Evolutionary conservation across 2,113 vertebrate species (phyloP).

Genomic region (Eonycteris spelaea): DNA sequence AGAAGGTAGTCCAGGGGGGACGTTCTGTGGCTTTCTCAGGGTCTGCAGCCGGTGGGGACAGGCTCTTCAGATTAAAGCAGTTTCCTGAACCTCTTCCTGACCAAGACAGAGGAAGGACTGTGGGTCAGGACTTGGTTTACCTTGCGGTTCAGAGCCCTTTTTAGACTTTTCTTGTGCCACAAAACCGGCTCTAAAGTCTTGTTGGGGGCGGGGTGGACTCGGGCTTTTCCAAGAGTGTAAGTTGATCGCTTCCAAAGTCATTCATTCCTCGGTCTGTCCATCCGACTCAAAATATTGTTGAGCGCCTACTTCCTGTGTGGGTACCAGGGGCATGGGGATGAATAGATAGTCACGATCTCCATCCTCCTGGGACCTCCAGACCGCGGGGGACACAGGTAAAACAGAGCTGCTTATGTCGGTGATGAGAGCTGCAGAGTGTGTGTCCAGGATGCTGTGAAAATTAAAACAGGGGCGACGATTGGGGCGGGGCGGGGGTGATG

Average conservation of each 20-base stretch:
- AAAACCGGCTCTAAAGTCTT: accelerated
- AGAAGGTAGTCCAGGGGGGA: neutral
- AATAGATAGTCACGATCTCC: neutral
- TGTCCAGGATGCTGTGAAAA: neutral
- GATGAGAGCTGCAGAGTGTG: neutral
- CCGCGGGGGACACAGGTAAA: neutral
- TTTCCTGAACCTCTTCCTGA: neutral
- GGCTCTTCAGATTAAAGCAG: neutral
- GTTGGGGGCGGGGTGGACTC: too few species aligned
- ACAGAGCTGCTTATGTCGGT: neutral
- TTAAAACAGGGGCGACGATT: neutral
- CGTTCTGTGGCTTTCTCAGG: neutral
- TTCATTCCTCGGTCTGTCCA: neutral
- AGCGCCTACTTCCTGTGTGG: neutral
- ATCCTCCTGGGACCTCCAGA: accelerated
- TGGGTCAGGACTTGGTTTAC: neutral
- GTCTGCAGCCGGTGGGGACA: neutral
- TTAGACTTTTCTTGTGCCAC: neutral
- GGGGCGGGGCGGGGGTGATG: too few species aligned
- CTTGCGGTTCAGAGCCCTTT: neutral
- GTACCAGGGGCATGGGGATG: neutral
- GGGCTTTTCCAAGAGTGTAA: neutral
- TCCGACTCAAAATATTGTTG: neutral
- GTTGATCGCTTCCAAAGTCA: neutral
- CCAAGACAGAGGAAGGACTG: neutral